phyloP scores from a whole-genome alignment of 30 jellyfish, hydroid and myxozoan genomes.

The Aurelia aurita region DNA sequence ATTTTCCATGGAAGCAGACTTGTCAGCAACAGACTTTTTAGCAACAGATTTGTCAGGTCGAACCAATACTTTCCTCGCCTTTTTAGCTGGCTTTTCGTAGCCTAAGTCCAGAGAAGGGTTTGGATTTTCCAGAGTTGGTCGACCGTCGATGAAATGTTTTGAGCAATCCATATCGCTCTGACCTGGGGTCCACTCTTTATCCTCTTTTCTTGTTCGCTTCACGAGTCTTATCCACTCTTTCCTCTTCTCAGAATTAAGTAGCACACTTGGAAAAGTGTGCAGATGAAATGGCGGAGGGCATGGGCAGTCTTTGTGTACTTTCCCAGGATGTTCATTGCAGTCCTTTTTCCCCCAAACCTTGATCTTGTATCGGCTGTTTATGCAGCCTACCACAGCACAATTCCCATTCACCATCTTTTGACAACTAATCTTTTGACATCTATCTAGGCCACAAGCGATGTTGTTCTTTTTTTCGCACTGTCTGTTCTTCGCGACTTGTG shows the following conservation, averaged over 20 bases:
- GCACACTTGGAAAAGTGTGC: slow-evolving; percentile 37
- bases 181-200: slow-evolving; percentile 56
- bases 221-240: slow-evolving; percentile 35
- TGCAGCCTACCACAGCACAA: slow-evolving; percentile 43
- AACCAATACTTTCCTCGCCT: slow-evolving; percentile 30
- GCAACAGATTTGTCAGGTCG: background rate
- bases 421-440: background rate
- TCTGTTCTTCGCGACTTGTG: too few species aligned
- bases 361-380: slow-evolving; percentile 14
- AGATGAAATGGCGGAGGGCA: slow-evolving; percentile 36
- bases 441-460: too few species aligned
- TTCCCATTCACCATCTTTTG: slow-evolving; percentile 31
- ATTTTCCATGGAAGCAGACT: too few species aligned
- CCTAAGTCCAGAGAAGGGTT: slow-evolving; percentile 49
- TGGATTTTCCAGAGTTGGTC: slow-evolving; percentile 54
- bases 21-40: too few species aligned
- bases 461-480: too few species aligned
- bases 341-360: slow-evolving; percentile 18
- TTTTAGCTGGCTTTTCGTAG: slow-evolving; percentile 30
- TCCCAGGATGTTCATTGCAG: slow-evolving; percentile 12
- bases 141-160: slow-evolving; percentile 36
- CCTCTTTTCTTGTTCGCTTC: slow-evolving; percentile 6
- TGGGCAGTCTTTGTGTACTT: slow-evolving; percentile 20
- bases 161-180: slow-evolving; percentile 55
- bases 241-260: slow-evolving; percentile 22